These are phyloP conservation scores for Gryon sp. DNA, from an alignment of 1,140 invertebrate species.

Conservation along the genomic window DNA sequence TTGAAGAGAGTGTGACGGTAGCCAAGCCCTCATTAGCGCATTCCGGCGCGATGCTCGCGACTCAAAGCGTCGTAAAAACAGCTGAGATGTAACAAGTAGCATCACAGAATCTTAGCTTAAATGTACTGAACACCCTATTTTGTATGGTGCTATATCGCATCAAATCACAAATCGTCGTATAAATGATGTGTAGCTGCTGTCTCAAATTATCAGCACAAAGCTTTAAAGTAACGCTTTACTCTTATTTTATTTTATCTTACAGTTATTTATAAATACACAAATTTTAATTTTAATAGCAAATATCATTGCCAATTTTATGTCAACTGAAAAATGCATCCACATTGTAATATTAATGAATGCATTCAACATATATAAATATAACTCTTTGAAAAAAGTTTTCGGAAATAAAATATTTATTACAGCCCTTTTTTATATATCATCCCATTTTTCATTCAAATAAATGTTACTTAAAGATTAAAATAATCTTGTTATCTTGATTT, in stretches of 20 bases:
- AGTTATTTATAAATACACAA: too few species aligned
- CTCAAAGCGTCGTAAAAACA: slow-evolving; percentile 80
- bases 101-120: slow-evolving; percentile 54
- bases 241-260: slow-evolving; percentile 7
- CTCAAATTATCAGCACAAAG: slow-evolving; percentile 33
- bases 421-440: background rate
- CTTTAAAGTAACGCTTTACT: background rate
- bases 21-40: slow-evolving; percentile 80
- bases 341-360: too few species aligned
- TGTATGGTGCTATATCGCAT: slow-evolving; percentile 27
- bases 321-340: too few species aligned
- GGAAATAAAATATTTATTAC: background rate
- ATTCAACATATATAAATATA: too few species aligned
- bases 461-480: slow-evolving; percentile 13
- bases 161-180: slow-evolving; percentile 18
- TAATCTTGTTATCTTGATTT: slow-evolving; percentile 35
- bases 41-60: slow-evolving; percentile 78
- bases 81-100: slow-evolving; percentile 75
- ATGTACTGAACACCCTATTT: slow-evolving; percentile 55
- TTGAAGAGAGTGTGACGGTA: slow-evolving; percentile 74
- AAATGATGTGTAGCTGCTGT: slow-evolving; percentile 19
- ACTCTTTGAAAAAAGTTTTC: background rate
- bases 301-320: too few species aligned
- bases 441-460: slow-evolving; percentile 29
- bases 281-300: too few species aligned